A percentile compares a stretch with the other conserved stretches of the same genome.
Evolutionary conservation across 2,888 invertebrate species (phyloP).

Genomic region (Tipula vernalis): DNA sequence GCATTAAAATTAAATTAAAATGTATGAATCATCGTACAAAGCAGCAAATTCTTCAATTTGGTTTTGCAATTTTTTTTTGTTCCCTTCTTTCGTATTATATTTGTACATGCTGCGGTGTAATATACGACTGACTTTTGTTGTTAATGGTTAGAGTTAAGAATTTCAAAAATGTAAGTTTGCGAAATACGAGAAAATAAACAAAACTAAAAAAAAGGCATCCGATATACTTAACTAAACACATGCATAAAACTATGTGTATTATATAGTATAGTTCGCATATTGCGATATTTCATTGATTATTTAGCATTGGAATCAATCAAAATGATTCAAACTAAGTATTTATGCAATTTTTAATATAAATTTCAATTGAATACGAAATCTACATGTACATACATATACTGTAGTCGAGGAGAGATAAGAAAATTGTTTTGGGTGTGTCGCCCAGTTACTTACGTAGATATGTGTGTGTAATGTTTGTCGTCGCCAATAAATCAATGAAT

Average conservation of each 20-base stretch:
- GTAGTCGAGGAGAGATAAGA: not conserved
- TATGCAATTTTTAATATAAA: not conserved
- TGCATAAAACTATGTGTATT: not conserved
- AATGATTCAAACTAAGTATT: not conserved
- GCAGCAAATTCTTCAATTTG: not conserved
- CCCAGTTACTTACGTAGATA: not conserved
- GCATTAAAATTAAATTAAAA: not conserved
- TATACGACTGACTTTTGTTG: not conserved
- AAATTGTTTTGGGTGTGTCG: not conserved
- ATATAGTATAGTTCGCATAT: not conserved
- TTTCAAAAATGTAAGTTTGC: not conserved
- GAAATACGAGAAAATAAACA: not conserved
- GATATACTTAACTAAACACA: not conserved
- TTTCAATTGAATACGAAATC: not conserved
- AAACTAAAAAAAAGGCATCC: not conserved
- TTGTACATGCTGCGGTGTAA: not conserved
- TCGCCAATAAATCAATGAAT: not conserved
- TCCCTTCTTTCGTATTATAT: not conserved
- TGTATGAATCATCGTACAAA: not conserved
- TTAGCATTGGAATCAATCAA: not conserved
- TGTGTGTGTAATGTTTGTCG: not conserved
- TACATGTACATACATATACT: not conserved
- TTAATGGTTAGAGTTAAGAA: not conserved
- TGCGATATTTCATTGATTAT: not conserved
- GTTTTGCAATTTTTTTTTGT: not conserved